phyloP scores from a whole-genome alignment of 2,113 vertebrate genomes.

The Uropsilus gracilis region DNA sequence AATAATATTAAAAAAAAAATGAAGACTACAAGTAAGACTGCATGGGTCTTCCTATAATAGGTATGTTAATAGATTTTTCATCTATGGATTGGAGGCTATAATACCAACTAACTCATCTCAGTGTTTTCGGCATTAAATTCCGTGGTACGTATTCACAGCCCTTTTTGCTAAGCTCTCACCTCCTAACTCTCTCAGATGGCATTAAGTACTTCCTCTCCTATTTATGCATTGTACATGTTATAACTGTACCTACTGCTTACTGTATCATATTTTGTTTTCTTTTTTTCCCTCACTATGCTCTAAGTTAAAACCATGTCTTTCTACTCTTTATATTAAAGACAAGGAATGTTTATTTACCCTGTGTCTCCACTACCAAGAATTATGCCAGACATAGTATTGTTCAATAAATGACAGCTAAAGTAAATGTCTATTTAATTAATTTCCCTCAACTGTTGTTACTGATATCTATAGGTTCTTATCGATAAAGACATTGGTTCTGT shows the following conservation, averaged over 20 bases:
- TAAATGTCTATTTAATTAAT: not conserved
- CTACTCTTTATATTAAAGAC: not conserved
- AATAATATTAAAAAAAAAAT: no score
- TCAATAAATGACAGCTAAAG: not conserved
- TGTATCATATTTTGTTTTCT: not conserved
- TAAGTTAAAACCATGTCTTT: not conserved
- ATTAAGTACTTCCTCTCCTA: not conserved
- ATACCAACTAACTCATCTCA: not conserved
- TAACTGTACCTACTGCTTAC: not conserved
- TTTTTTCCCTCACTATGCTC: not conserved
- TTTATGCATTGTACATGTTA: not conserved
- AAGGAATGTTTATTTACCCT: not conserved
- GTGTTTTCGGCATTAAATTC: not conserved
- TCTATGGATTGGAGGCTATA: not conserved
- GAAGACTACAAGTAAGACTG: not conserved
- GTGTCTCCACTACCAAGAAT: not conserved
- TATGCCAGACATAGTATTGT: not conserved
- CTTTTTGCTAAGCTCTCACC: not conserved
- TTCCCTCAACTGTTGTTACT: constrained; percentile 8
- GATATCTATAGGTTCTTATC: not conserved
- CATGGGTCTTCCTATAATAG: not conserved
- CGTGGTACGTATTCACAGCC: not conserved
- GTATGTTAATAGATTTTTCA: not conserved
- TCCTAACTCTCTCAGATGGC: not conserved
- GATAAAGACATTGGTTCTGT: not conserved